Evolutionary conservation across 2,797 vertebrate species (phyloP), one percentile per base, ranked within the genome.

Genomic region (Enteromius radiatus): DNA sequence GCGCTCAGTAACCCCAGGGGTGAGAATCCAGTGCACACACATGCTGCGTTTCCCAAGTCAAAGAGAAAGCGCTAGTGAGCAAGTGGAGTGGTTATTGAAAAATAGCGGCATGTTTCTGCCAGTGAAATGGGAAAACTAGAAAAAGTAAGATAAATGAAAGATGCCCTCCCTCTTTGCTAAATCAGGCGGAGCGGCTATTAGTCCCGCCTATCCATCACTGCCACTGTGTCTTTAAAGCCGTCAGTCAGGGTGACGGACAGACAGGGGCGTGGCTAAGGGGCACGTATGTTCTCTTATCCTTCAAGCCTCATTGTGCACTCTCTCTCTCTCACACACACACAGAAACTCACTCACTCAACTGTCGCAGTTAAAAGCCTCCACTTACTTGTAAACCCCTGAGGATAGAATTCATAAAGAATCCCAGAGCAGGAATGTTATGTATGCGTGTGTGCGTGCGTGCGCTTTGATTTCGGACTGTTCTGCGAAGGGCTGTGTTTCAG

Each of bases 1-100:
- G 96, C 97, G 0, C 95, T 99, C 89, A 98, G 96, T 89, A 98
- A 97, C 87, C 98, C 98, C 49, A 94, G 97, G 96, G 98, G 98
- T 99, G 95, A 92, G 91, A 81, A 19, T 36, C 5, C 28, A 33
- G 41, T 63, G 38, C 80, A 59, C 49, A 79, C 26, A 47, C 67
- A 63, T 19, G 47, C 80, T 75, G 31, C 4, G 23, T 38, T 38
- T 49, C 59, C 38, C 5, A 76, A 63, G n/a, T 80, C 41, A 49
- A 74, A 83, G 21, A 67, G 90, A 88, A 43, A 76, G 38, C 54
- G 38, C 10, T 28, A 70, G 41, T 17, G 28, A 61, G 49, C 11
- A 21, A 61, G 63, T 6, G 17, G 21, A 59, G 63, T 59, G 38
- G 52, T 56, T 56, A 68, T 76, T 76, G 59, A 76, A 80, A 83